A percentile compares a stretch with the other conserved stretches of the same genome.
phyloP scores from a whole-genome alignment of 2,888 invertebrate species.

The Oasisia sp. region DNA sequence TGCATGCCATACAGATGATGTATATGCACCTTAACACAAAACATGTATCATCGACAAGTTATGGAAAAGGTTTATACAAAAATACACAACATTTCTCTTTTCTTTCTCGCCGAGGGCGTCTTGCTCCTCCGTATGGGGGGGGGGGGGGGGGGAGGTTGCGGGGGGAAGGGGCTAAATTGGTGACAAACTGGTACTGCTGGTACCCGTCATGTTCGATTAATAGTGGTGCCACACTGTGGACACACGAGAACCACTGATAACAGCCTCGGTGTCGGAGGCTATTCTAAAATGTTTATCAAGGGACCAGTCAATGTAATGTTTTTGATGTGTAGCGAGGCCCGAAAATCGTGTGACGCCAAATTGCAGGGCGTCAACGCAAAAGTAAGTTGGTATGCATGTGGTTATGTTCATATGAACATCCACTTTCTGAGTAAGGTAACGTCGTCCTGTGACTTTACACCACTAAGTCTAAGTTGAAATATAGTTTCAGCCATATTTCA shows the following conservation, averaged over 20 bases:
- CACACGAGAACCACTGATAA: not conserved
- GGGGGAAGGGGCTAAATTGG: too few species aligned
- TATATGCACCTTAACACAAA: too few species aligned
- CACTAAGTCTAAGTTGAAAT: not conserved
- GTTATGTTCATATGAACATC: not conserved
- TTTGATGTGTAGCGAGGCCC: not conserved
- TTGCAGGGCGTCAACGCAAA: not conserved
- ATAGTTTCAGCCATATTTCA: not conserved
- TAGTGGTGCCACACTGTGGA: not conserved
- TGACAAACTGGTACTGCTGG: too few species aligned
- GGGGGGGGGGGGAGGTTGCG: too few species aligned
- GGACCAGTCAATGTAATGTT: not conserved
- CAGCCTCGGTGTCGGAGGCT: not conserved
- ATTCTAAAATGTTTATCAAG: not conserved
- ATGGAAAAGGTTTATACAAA: too few species aligned
- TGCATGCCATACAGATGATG: too few species aligned
- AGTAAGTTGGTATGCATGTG: not conserved
- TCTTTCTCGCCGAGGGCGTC: too few species aligned
- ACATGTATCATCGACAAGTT: too few species aligned
- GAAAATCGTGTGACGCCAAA: not conserved
- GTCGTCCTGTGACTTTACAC: not conserved
- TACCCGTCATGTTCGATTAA: not conserved
- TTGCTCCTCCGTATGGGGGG: too few species aligned
- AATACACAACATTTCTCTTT: too few species aligned
- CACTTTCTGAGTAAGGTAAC: not conserved